Evolutionary conservation across 2,888 invertebrate species (phyloP).

Genomic region (Nomada lathburiana): DNA sequence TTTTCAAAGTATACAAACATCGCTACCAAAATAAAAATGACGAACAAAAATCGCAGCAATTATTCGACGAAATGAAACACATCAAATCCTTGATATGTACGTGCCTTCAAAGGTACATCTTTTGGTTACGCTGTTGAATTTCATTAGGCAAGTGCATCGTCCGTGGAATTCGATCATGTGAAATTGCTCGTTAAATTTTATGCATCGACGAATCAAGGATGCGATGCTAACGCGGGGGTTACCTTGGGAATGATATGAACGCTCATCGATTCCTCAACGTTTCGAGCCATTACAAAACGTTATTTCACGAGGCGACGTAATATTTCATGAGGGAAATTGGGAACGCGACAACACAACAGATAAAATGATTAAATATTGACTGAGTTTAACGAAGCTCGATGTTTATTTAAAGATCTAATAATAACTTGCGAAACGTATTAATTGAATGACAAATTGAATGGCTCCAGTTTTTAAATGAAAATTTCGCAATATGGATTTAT

Average conservation of each 20-base stretch:
- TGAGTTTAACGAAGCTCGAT: no score
- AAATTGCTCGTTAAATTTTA: conserved; percentile 63
- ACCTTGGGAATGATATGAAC: conserved; percentile 35
- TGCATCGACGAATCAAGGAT: conserved; percentile 46
- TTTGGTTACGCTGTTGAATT: conserved; percentile 18
- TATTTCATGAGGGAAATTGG: neutral
- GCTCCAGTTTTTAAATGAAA: no score
- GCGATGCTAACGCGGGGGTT: conserved; percentile 32
- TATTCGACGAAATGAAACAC: neutral
- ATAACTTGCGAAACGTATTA: no score
- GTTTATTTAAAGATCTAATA: no score
- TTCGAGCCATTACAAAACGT: conserved; percentile 13
- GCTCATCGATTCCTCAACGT: conserved; percentile 27
- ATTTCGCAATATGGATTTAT: no score
- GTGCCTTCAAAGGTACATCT: neutral
- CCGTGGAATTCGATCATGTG: conserved; percentile 48
- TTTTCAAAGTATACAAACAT: no score
- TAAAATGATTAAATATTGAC: neutral
- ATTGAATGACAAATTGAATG: no score
- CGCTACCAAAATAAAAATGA: neutral
- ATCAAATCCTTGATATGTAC: neutral
- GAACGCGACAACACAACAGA: neutral
- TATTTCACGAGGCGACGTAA: conserved; percentile 3
- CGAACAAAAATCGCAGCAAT: neutral
- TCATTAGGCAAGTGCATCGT: conserved; percentile 31